Evolutionary conservation across 2,888 invertebrate genomes (phyloP).

Genomic region (Acleris cristana): DNA sequence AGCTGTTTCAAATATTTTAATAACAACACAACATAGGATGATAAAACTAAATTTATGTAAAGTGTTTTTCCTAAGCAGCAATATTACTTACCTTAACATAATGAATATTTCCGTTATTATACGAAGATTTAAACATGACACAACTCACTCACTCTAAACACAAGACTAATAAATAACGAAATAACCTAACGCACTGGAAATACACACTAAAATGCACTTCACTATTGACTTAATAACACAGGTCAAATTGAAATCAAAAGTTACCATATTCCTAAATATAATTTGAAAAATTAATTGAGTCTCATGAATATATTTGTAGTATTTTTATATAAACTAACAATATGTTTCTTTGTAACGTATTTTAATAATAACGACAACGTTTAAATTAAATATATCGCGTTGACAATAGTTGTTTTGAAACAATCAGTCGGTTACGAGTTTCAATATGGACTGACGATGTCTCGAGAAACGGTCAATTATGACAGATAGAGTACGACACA

Average conservation of each 20-base stretch:
- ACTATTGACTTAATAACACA: no score
- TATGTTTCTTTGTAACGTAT: no score
- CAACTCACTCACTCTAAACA: not conserved
- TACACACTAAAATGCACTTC: not conserved
- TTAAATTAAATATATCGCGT: conserved; percentile 6
- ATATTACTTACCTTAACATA: conserved; percentile 24
- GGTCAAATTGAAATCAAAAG: no score
- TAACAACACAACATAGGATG: no score
- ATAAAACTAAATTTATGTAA: no score
- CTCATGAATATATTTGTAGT: no score
- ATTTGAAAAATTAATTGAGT: no score
- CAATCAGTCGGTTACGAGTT: conserved; percentile 43
- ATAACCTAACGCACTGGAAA: not conserved
- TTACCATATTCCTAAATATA: no score
- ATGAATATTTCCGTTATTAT: conserved; percentile 38
- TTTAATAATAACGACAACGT: not conserved
- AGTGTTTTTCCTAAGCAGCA: no score
- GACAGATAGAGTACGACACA: conserved; percentile 40
- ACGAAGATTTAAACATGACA: conserved; percentile 34
- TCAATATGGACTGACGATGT: conserved; percentile 47
- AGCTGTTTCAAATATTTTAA: no score
- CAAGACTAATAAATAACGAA: not conserved
- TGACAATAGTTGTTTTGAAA: conserved; percentile 37
- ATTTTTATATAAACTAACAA: no score
- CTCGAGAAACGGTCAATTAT: conserved; percentile 48